phyloP scores from a whole-genome alignment of 2,113 vertebrate species.

The Hypanus sabinus region DNA sequence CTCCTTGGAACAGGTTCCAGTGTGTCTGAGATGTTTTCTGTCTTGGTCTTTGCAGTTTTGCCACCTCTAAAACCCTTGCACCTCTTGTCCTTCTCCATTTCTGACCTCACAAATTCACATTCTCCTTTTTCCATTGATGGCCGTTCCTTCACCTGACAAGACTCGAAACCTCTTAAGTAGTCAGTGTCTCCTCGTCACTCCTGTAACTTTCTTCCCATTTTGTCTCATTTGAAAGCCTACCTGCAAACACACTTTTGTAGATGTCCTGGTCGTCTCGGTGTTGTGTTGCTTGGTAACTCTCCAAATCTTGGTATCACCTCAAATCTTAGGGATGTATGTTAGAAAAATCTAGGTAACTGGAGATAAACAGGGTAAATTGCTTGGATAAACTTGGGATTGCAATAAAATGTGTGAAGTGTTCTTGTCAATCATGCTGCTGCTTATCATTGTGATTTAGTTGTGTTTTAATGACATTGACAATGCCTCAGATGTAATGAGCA shows the following conservation, averaged over 20 bases:
- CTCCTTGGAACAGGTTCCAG: neutral
- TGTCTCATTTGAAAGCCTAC: neutral
- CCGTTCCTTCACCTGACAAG: neutral
- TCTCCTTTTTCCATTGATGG: neutral
- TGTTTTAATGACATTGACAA: neutral
- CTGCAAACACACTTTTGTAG: neutral
- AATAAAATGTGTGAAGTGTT: neutral
- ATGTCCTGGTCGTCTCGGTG: neutral
- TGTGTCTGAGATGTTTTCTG: neutral
- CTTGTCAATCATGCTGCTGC: neutral
- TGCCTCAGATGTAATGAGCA: neutral
- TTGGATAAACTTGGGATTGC: neutral
- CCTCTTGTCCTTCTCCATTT: neutral
- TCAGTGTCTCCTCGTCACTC: no score
- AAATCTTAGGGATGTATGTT: neutral
- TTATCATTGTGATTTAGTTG: neutral
- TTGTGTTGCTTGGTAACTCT: no score
- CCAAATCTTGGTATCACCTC: no score
- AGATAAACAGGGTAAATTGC: neutral
- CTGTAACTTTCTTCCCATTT: neutral
- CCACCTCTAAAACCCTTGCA: neutral
- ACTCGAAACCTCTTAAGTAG: neutral
- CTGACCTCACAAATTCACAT: neutral
- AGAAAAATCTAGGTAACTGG: neutral
- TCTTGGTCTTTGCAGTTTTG: neutral